Evolutionary conservation across 2,113 vertebrate genomes (phyloP).

Genomic region (Fulica atra): DNA sequence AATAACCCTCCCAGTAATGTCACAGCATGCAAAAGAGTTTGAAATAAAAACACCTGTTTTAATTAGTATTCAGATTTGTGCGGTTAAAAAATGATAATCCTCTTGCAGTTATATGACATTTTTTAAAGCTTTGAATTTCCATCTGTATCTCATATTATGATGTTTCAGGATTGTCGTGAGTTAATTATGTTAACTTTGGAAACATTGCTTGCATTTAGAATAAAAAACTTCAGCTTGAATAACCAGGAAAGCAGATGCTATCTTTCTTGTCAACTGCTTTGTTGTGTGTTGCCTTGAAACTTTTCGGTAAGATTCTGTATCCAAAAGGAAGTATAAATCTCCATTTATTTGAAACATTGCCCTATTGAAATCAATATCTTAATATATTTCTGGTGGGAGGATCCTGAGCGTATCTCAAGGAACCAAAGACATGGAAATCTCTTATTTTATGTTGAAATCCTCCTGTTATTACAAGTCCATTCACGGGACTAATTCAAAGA

Average conservation of each 20-base stretch:
- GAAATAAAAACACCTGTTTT: conserved; percentile 83
- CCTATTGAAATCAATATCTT: conserved; percentile 74
- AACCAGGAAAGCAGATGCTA: conserved; percentile 82
- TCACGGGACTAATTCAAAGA: conserved; percentile 56
- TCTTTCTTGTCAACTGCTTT: conserved; percentile 82
- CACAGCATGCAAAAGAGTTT: conserved; percentile 65
- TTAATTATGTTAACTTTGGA: conserved; percentile 85
- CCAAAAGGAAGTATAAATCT: conserved; percentile 77
- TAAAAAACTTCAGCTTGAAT: conserved; percentile 83
- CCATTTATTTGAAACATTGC: conserved; percentile 75
- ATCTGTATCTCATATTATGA: conserved; percentile 81
- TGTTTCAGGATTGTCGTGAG: conserved; percentile 79
- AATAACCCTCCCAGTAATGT: conserved; percentile 71
- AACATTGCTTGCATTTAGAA: conserved; percentile 82
- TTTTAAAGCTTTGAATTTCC: conserved; percentile 84
- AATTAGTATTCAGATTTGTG: conserved; percentile 77
- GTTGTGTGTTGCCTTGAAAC: conserved; percentile 78
- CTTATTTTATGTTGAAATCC: conserved; percentile 64
- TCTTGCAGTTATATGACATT: conserved; percentile 74
- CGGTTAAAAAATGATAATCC: conserved; percentile 77
- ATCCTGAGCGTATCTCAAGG: conserved; percentile 37
- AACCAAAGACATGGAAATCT: conserved; percentile 41
- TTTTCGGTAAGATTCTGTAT: conserved; percentile 73
- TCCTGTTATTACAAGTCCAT: conserved; percentile 50
- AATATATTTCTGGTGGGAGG: conserved; percentile 66